phyloP scores from a whole-genome alignment of 2,797 vertebrate species.

The Ctenochaetus hawaiiensis region DNA sequence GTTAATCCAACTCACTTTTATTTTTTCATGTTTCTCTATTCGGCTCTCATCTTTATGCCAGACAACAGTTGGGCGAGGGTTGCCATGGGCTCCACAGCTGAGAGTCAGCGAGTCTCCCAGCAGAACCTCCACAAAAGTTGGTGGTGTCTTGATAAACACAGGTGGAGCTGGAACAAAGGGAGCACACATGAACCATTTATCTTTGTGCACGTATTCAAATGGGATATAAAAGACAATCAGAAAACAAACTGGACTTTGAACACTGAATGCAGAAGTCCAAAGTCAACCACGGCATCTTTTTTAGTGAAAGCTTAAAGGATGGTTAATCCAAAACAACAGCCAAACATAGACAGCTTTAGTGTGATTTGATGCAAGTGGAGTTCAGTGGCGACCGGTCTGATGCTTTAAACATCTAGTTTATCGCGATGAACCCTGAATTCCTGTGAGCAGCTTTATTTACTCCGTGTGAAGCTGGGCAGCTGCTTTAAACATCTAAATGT shows the following conservation, averaged over 20 bases:
- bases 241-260: not conserved
- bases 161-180: constrained; percentile 89
- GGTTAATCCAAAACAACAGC: too few relatives aligned
- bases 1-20: constrained; percentile 86
- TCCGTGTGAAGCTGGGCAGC: not conserved
- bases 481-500: not conserved
- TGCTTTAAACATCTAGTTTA: not conserved
- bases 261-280: not conserved
- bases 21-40: constrained; percentile 83
- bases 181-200: constrained; percentile 4
- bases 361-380: not conserved
- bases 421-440: not conserved
- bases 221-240: not conserved
- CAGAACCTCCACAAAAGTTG: constrained; percentile 89
- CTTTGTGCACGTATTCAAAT: constrained; percentile 26
- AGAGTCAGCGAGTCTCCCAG: constrained; percentile 89
- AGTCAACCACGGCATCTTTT: not conserved
- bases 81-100: constrained; percentile 91
- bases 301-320: too few relatives aligned
- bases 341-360: not conserved
- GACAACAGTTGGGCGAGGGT: constrained; percentile 90
- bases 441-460: not conserved
- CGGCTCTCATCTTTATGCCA: constrained; percentile 91
- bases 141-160: constrained; percentile 91
- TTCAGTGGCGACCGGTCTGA: constrained; percentile 1